A percentile compares a stretch with the other conserved stretches of the same genome.
Conservation (phyloP, 1,140 invertebrate genomes). For the Drosophila seguyi region DNA sequence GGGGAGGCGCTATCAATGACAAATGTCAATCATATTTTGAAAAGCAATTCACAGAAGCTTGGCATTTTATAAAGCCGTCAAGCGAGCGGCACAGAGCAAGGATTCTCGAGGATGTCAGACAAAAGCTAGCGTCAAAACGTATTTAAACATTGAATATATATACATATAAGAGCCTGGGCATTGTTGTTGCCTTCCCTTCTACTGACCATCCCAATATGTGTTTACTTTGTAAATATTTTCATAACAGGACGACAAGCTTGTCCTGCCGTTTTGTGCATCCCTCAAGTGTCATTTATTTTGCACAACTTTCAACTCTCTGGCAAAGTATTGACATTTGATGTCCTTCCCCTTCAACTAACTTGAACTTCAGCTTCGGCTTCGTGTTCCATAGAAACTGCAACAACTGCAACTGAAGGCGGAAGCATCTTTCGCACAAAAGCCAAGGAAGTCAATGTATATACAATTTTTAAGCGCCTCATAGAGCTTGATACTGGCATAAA, state of each 20-base stretch:
- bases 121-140: conserved; percentile 26
- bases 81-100: conserved; percentile 1
- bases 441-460: conserved; percentile 80
- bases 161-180: conserved; percentile 2
- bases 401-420: conserved; percentile 47
- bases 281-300: conserved; percentile 78
- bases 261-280: conserved; percentile 13
- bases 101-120: conserved; percentile 23
- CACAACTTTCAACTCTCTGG: conserved; percentile 67
- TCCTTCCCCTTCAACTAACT: conserved; percentile 30
- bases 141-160: conserved; percentile 26
- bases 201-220: conserved; percentile 11
- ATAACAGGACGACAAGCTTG: conserved; percentile 31
- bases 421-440: conserved; percentile 65
- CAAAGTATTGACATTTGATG: conserved; percentile 79
- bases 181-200: background rate
- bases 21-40: conserved; percentile 61
- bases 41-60: conserved; percentile 48
- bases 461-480: conserved; percentile 79
- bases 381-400: conserved; percentile 7
- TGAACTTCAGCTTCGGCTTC: conserved; percentile 18
- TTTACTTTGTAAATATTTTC: conserved; percentile 41
- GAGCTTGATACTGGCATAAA: conserved; percentile 58
- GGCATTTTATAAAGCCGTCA: conserved; percentile 50
- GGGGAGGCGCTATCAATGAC: conserved; percentile 46